Conservation (phyloP, 92 coral and sea anemone species). For the Siderastrea radians region DNA sequence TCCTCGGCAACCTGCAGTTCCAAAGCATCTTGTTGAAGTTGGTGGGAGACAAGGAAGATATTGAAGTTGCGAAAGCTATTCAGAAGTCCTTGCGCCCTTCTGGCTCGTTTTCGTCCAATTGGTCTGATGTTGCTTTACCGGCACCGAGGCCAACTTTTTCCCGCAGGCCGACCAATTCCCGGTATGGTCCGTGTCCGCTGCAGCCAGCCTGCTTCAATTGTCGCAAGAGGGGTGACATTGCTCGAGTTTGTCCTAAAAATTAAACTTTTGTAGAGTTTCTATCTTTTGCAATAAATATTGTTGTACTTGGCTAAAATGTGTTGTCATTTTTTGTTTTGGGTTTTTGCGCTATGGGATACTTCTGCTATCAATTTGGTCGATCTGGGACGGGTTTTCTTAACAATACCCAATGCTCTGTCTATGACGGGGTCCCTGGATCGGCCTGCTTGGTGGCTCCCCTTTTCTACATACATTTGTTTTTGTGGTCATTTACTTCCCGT, state of each 20-base stretch:
- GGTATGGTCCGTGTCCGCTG: background rate
- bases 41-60: slow-evolving; percentile 43
- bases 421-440: no score
- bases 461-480: background rate
- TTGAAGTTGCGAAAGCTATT: slow-evolving; percentile 29
- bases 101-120: no score
- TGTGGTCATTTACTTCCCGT: background rate
- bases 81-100: background rate
- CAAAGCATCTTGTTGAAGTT: slow-evolving; percentile 22
- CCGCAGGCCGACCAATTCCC: background rate
- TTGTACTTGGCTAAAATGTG: background rate
- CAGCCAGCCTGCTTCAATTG: background rate
- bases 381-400: no score
- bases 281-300: background rate
- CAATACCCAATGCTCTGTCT: no score
- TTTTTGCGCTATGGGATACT: no score
- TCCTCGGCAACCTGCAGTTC: slow-evolving; percentile 44
- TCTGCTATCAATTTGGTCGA: background rate
- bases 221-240: background rate
- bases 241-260: background rate
- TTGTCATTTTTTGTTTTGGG: background rate
- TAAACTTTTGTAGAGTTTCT: background rate
- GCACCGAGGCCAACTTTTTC: slow-evolving; percentile 2
- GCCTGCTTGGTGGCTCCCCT: background rate
- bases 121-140: slow-evolving; percentile 43